Conservation (phyloP, 2,888 invertebrate genomes). For the Margaritifera margaritifera region DNA sequence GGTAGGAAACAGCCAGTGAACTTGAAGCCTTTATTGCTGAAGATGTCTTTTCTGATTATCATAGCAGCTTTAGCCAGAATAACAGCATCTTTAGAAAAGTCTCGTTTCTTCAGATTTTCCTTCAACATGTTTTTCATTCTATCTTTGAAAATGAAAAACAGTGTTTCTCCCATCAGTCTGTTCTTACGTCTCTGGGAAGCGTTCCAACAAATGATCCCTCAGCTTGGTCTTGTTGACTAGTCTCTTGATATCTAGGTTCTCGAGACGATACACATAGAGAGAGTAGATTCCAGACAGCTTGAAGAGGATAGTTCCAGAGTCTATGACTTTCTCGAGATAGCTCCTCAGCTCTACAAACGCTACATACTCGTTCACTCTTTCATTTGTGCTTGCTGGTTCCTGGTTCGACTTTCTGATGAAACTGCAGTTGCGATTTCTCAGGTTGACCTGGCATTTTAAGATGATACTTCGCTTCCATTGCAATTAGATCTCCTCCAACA, state of each 20-base stretch:
- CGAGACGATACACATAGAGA: background rate
- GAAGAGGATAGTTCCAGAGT: background rate
- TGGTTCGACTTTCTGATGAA: too few relatives aligned
- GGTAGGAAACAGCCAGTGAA: conserved; percentile 11
- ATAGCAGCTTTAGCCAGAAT: conserved; percentile 8
- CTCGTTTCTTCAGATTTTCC: background rate
- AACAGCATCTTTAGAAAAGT: conserved; percentile 3
- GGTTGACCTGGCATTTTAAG: too few relatives aligned
- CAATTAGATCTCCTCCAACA: too few relatives aligned
- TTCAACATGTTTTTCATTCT: conserved; percentile 17
- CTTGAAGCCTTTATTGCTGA: background rate
- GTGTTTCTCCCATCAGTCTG: conserved; percentile 15
- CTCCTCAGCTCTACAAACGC: too few relatives aligned
- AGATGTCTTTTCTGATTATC: too few relatives aligned
- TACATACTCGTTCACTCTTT: too few relatives aligned
- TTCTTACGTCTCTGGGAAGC: conserved; percentile 1
- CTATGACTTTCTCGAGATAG: too few relatives aligned
- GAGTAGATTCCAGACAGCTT: background rate
- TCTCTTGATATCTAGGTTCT: background rate
- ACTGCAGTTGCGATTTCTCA: too few relatives aligned
- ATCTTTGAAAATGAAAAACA: conserved; percentile 15
- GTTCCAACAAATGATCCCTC: conserved; percentile 3
- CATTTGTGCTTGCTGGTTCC: too few relatives aligned
- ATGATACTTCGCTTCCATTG: too few relatives aligned
- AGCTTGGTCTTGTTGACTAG: background rate